Conservation (phyloP, 2,797 vertebrate genomes). For the Leptodactylus fallax region DNA sequence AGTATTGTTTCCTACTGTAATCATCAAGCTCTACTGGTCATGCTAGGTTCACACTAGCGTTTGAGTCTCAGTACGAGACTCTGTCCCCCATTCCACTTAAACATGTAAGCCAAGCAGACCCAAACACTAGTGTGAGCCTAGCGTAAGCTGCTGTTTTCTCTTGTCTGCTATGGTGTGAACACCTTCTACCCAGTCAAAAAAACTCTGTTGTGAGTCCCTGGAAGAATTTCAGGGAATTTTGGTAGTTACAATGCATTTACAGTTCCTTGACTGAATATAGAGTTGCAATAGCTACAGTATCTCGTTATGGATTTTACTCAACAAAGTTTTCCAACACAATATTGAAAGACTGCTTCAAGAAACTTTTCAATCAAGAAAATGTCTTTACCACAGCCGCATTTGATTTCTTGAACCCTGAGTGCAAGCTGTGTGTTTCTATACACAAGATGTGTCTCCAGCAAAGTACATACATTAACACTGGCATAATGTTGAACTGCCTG, state of each 20-base stretch:
- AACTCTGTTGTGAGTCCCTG: no score
- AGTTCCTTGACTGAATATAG: not conserved
- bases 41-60: no score
- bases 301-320: not conserved
- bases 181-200: no score
- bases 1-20: no score
- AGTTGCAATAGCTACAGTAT: not conserved
- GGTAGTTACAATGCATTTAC: not conserved
- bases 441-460: not conserved
- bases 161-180: no score
- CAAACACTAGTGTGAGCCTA: no score
- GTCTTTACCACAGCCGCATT: not conserved
- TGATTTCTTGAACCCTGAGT: not conserved
- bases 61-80: no score
- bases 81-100: no score
- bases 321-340: not conserved
- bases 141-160: no score
- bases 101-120: no score
- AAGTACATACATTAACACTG: not conserved
- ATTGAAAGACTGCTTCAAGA: not conserved
- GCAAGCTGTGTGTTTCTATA: slow-evolving; percentile 10
- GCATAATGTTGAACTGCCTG: not conserved
- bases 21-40: no score
- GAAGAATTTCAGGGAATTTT: no score
- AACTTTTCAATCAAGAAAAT: slow-evolving; percentile 24